Evolutionary conservation across 2,888 invertebrate genomes (phyloP).

Genomic region (Himalopsyche japonica): DNA sequence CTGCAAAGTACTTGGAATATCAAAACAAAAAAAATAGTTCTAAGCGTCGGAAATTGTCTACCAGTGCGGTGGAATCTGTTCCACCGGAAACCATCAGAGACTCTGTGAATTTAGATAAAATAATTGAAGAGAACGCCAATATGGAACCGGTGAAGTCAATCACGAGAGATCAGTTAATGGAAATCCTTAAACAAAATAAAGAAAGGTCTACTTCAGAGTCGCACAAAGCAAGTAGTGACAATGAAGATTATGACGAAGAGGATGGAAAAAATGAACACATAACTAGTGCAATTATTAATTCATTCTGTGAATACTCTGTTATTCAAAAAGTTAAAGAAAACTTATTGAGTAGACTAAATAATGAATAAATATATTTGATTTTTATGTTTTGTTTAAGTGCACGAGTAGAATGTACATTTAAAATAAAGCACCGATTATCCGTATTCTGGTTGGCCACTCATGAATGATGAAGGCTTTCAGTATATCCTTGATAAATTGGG

Average conservation of each 20-base stretch:
- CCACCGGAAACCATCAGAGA: background rate
- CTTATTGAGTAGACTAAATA: slow-evolving; percentile 49
- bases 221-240: background rate
- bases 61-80: background rate
- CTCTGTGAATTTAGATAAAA: slow-evolving; percentile 7
- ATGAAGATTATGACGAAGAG: slow-evolving; percentile 51
- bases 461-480: no score
- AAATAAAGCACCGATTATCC: no score
- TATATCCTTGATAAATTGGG: no score
- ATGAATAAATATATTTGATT: background rate
- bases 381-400: background rate
- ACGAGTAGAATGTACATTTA: no score
- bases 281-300: slow-evolving; percentile 63
- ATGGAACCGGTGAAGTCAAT: slow-evolving; percentile 24
- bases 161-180: slow-evolving; percentile 46
- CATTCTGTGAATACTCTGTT: slow-evolving; percentile 66
- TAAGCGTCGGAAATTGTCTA: slow-evolving; percentile 48
- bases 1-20: slow-evolving; percentile 50
- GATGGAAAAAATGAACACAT: slow-evolving; percentile 50
- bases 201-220: slow-evolving; percentile 15
- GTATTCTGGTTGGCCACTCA: no score
- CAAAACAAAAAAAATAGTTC: slow-evolving; percentile 50
- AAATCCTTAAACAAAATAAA: slow-evolving; percentile 50
- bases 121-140: slow-evolving; percentile 6
- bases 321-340: slow-evolving; percentile 61